Base-by-base conservation (phyloP, 2,113 vertebrate species). In the Proteles cristata region DNA sequence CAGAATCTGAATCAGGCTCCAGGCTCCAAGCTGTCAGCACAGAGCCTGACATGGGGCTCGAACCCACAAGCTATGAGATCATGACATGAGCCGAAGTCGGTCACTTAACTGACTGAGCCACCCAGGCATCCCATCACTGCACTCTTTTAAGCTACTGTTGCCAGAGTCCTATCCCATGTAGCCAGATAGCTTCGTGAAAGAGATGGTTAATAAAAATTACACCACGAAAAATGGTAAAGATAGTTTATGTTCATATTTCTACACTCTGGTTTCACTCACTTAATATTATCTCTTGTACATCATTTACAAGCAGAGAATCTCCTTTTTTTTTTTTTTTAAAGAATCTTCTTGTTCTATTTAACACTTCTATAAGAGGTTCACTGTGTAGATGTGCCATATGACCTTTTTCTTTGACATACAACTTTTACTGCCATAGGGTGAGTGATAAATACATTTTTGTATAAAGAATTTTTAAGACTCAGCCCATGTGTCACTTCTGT, bases 401-500 rank as follows among this genome's bases (percentile, higher is more conserved):
- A 76, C 45, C 85, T 48, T 76, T 48, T 77, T 31, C 4, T 35
- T 61, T 79, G 28, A 11, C 74, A 86, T 19, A 71, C 8, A 73
- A 81, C 39, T 89, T 93, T 68, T 89, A 55, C 39, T 74, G 39
- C 26, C 79, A 19, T 33, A 65, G 43, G 35, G 15, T 28, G 15
- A 95, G 58, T n/a, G 7, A 79, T 35, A 63, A 66, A 68, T 69
- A 19, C 26, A 16, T 89, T 82, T 86, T 86, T 97, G 39, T 91
- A 88, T 81, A 79, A 79, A 80, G 45, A 35, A 35, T 53, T 74
- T 93, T 93, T 68, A 95, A 93, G 50, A 92, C 91, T 94, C 66
- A n/a, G 68, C 6, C 33, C 33, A 35, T 50, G 17, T 15, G 33
- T 73, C 8, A 68, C 63, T 68, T 74, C 35, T 69, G n/a, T 50